Percentiles rank a stretch among this genome's conserved stretches.
Conservation (phyloP, 2,888 invertebrate genomes). For the Pristionchus exspectatus region DNA sequence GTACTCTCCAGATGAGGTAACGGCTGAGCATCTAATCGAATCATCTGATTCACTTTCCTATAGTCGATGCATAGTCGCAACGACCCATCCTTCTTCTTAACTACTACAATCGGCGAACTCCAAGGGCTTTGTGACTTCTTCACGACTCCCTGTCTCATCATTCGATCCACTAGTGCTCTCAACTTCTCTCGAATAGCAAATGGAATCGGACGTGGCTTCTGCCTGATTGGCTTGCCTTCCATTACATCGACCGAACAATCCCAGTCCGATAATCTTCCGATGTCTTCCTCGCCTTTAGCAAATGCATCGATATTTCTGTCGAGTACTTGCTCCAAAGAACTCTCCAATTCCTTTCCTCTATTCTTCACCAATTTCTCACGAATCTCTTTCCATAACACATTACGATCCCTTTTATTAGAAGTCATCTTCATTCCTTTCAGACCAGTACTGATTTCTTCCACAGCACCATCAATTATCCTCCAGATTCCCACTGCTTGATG, state of each 20-base stretch:
- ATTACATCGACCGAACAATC: background rate
- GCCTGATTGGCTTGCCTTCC: constrained; percentile 1
- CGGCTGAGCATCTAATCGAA: constrained; percentile 62
- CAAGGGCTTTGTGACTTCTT: constrained; percentile 55
- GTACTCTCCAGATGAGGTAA: constrained; percentile 64
- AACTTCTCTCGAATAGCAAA: constrained; percentile 55
- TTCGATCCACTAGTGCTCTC: background rate
- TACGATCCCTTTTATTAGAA: no score
- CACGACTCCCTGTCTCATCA: constrained; percentile 51
- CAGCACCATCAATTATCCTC: background rate
- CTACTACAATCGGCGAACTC: constrained; percentile 58
- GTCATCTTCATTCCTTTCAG: no score
- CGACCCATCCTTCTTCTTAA: constrained; percentile 57
- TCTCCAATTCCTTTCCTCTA: background rate
- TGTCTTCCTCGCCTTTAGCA: background rate
- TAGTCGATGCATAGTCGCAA: constrained; percentile 58
- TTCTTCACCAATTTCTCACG: background rate
- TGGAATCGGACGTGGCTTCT: constrained; percentile 52
- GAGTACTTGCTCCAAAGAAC: background rate
- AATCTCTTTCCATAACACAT: background rate
- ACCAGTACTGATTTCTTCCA: no score
- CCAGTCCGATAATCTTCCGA: background rate
- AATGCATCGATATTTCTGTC: background rate
- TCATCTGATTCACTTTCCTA: constrained; percentile 62
- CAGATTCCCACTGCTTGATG: background rate